Conservation (phyloP, 2,888 invertebrate species). For the Agrenia bidenticulata region DNA sequence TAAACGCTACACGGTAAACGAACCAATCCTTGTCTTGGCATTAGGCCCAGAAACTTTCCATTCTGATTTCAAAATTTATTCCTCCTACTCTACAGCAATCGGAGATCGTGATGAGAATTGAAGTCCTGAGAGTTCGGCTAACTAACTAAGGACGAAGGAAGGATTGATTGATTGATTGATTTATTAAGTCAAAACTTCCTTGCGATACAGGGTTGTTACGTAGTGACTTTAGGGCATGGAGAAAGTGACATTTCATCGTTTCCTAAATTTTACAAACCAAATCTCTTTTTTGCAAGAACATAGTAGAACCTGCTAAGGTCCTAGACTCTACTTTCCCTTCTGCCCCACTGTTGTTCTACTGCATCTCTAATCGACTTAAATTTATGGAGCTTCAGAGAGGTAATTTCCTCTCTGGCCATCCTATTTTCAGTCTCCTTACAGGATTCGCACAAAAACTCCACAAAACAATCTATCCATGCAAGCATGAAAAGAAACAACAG, state of each 20-base stretch:
- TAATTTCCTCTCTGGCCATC: background rate
- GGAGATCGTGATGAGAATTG: slow-evolving; percentile 5
- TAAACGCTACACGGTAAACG: background rate
- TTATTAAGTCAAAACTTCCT: no score
- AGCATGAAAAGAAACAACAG: no score
- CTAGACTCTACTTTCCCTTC: no score
- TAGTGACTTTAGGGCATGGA: no score
- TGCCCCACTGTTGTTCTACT: background rate
- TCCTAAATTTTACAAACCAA: background rate
- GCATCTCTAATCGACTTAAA: background rate
- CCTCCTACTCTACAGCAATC: background rate
- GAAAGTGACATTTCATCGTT: slow-evolving; percentile 10
- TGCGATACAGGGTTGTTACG: no score
- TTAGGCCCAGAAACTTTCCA: slow-evolving; percentile 7
- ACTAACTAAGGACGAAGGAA: slow-evolving; percentile 6
- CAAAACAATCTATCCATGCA: no score
- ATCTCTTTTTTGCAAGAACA: no score
- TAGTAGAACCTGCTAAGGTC: no score
- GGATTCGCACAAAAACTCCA: no score
- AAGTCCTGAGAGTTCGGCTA: background rate
- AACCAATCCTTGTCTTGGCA: background rate
- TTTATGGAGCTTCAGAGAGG: background rate
- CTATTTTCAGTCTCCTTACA: no score
- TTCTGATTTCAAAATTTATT: slow-evolving; percentile 16
- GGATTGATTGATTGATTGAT: no score